Evolutionary conservation across 1,140 invertebrate genomes (phyloP), one percentile per base, ranked within the genome.

Genomic region (Steinernema khuongi): DNA sequence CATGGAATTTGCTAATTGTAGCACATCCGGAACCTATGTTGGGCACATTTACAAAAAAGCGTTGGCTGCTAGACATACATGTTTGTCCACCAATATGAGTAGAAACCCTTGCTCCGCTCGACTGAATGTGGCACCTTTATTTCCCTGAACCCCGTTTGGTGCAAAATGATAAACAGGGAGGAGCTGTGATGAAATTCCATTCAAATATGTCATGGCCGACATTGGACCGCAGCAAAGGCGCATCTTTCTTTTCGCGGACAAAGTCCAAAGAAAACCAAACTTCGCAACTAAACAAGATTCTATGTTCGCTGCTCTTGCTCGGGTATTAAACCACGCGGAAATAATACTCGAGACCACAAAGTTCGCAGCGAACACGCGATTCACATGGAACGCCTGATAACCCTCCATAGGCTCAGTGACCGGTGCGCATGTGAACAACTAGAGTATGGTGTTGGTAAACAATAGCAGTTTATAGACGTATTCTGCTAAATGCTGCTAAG

Each of bases 181-280:
- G 50, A 60, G 50, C 19, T 4, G 26, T 60, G 50, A 60, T 22
- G 22, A 60, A 60, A 60, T 11, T 14, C 11, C 19, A 22, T n/a
- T 60, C 50, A 60, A 60, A 60, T 60, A 60, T 41, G 36, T 41
- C 36, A n/a, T n/a, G n/a, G 19, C 19, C 50, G 50, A 22, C 50
- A 60, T 7, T 11, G 14, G 11, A 60, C 50, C 50, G 14, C 14
- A 60, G 11, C 14, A 60, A 4, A 60, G 26, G 2, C 7, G 19
- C 22, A 60, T n/a, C 50, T 60, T 22, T 60, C n/a, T n/a, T n/a
- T n/a, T n/a, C n/a, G n/a, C n/a, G n/a, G n/a, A n/a, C n/a, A n/a
- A n/a, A n/a, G n/a, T n/a, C n/a, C n/a, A n/a, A n/a, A n/a, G n/a
- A n/a, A n/a, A n/a, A n/a, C n/a, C n/a, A n/a, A n/a, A n/a, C n/a